Base-by-base conservation (phyloP, 2,113 vertebrate species). In the Pseudorasbora parva region DNA sequence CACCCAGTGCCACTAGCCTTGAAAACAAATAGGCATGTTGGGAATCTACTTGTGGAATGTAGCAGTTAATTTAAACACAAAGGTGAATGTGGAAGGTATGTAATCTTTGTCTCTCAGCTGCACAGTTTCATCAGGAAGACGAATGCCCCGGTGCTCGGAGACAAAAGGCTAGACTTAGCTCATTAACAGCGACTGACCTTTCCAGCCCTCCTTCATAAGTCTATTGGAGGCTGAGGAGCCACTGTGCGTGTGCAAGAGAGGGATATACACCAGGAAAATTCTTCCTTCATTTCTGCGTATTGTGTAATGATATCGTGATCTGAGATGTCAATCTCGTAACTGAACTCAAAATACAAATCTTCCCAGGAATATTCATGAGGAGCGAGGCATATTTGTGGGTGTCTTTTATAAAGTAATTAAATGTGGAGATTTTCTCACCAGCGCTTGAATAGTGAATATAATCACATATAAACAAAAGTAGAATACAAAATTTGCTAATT, bases 171-270 rank as follows among this genome's bases (percentile, higher is more conserved):
- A 23, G 45, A 74, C 76, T 54, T 54, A 57, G 81, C 45, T 79
- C 76, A 86, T 86, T 83, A 86, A 75, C 51, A 49, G 69, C 14
- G 6, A 47, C 57, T 83, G 81, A 83, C 81, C 85, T 86, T 86
- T 79, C 64, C 57, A 68, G 76, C 15, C n/a, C 49, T 54, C 8
- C n/a, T 49, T 66, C 57, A 19, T 76, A 73, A 82, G 68, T 54
- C 43, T 76, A 41, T 66, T 60, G 21, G 27, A 83, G 69, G 60
- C 10, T 3, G 8, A n/a, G 5, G 19, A 12, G 27, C 80, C 10
- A 64, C 12, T 82, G 51, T 75, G 41, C 51, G 37, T 57, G 54
- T 62, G 62, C 33, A 49, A 45, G 78, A 14, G 43, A 51, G 59
- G 19, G 71, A 21, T 23, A 23, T 51, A 43, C 43, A 59, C 59